Percentiles rank a stretch among this genome's conserved stretches.
Conservation (phyloP, 2,113 vertebrate species). For the Mugil cephalus region DNA sequence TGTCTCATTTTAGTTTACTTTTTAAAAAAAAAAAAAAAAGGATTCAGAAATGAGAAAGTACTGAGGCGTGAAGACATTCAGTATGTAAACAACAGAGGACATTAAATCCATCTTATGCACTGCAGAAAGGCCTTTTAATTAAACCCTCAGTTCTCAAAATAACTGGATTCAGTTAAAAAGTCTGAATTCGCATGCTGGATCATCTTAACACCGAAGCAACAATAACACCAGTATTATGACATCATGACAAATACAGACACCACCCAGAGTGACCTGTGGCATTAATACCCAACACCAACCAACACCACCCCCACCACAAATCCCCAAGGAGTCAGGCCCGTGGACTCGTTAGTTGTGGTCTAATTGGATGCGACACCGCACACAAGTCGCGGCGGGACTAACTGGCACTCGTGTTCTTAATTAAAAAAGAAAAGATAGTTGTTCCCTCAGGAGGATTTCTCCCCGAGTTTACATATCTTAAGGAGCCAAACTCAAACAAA, state of each 20-base stretch:
- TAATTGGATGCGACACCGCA: constrained; percentile 71
- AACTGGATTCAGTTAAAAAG: constrained; percentile 29
- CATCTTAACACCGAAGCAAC: constrained; percentile 32
- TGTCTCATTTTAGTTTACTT: too few relatives aligned
- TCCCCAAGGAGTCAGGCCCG: constrained; percentile 41
- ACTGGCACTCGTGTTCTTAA: constrained; percentile 57
- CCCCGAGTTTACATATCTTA: constrained; percentile 63
- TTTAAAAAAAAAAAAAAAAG: too few relatives aligned
- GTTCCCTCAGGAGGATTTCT: constrained; percentile 62
- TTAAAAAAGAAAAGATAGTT: constrained; percentile 57
- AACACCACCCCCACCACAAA: not conserved
- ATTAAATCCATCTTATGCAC: too few relatives aligned
- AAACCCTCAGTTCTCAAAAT: constrained; percentile 15
- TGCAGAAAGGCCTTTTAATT: constrained; percentile 18
- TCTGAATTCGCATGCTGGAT: constrained; percentile 41
- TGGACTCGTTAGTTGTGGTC: constrained; percentile 48
- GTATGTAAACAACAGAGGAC: too few relatives aligned
- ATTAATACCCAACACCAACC: constrained; percentile 42
- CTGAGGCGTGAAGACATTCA: too few relatives aligned
- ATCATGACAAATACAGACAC: constrained; percentile 13
- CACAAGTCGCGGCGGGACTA: constrained; percentile 36
- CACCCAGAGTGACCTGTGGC: constrained; percentile 47
- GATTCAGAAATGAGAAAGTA: too few relatives aligned
- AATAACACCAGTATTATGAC: constrained; percentile 28
- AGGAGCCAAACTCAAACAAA: constrained; percentile 62